Conservation (phyloP, 2,888 invertebrate genomes). For the Euphydryas editha region DNA sequence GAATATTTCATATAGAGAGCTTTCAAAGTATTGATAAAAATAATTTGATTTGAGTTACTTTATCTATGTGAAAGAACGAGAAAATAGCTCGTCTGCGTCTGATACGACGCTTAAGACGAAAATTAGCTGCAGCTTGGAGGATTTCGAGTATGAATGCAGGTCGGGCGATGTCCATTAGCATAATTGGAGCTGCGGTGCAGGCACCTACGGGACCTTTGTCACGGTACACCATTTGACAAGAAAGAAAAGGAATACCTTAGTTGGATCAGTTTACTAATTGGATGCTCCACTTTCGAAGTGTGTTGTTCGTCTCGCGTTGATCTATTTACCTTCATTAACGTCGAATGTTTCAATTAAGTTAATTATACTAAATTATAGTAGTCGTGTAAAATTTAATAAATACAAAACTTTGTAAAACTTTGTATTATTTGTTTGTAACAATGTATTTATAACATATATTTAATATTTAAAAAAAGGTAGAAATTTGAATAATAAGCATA, state of each 20-base stretch:
- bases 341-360: background rate
- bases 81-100: conserved; percentile 52
- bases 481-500: background rate
- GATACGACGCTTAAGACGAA: conserved; percentile 69
- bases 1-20: too few species aligned
- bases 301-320: background rate
- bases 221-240: conserved; percentile 23
- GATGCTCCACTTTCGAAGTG: conserved; percentile 14
- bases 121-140: conserved; percentile 81
- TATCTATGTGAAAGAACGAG: conserved; percentile 14
- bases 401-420: too few species aligned
- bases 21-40: too few species aligned
- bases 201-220: conserved; percentile 40
- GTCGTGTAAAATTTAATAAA: background rate
- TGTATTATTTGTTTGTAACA: background rate
- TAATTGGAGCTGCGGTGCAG: conserved; percentile 68
- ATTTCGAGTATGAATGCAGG: conserved; percentile 81
- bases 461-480: background rate
- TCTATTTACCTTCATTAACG: background rate
- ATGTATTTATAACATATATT: background rate
- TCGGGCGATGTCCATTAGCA: conserved; percentile 81
- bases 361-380: background rate
- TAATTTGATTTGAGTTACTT: background rate
- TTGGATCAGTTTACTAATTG: conserved; percentile 26
- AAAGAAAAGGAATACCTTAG: conserved; percentile 34